Percentiles rank a stretch among this genome's conserved stretches.
Evolutionary conservation across 1,140 invertebrate species (phyloP).

Genomic region (Panulirus ornatus): DNA sequence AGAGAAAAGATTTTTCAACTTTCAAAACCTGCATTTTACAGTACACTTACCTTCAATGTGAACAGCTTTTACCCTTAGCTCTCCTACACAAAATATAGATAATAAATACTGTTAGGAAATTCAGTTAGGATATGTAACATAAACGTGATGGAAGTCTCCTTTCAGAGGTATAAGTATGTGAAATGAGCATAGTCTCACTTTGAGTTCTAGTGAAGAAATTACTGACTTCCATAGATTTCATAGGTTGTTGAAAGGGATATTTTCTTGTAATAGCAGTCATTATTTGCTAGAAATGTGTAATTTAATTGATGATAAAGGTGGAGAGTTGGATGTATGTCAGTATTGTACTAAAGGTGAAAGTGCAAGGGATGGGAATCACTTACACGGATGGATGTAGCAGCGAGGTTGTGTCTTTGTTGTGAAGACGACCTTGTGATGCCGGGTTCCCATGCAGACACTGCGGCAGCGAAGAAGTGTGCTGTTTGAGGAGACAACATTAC

Average conservation of each 20-base stretch:
- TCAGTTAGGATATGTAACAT: too few relatives aligned
- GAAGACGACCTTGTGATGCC: constrained; percentile 46
- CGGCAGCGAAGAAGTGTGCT: constrained; percentile 69
- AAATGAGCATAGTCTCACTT: neutral
- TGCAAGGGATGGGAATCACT: neutral
- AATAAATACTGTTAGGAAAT: too few relatives aligned
- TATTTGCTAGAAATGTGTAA: neutral
- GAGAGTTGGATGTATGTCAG: neutral
- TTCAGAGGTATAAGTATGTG: too few relatives aligned
- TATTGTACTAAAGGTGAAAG: neutral
- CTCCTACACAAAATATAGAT: too few relatives aligned
- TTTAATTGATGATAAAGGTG: neutral
- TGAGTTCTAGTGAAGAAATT: neutral
- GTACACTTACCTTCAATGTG: too few relatives aligned
- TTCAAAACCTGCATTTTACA: too few relatives aligned
- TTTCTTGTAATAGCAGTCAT: neutral
- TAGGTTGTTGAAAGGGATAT: neutral
- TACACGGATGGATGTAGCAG: neutral
- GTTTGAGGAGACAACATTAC: constrained; percentile 72
- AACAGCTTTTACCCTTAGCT: too few relatives aligned
- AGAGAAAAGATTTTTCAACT: too few relatives aligned
- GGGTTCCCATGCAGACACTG: constrained; percentile 70
- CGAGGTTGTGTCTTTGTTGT: constrained; percentile 16
- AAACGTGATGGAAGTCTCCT: too few relatives aligned
- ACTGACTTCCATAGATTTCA: neutral